Percentiles rank a stretch among this genome's conserved stretches.
phyloP scores from a whole-genome alignment of 1,140 invertebrate genomes.

The Drosophila ercepeae region DNA sequence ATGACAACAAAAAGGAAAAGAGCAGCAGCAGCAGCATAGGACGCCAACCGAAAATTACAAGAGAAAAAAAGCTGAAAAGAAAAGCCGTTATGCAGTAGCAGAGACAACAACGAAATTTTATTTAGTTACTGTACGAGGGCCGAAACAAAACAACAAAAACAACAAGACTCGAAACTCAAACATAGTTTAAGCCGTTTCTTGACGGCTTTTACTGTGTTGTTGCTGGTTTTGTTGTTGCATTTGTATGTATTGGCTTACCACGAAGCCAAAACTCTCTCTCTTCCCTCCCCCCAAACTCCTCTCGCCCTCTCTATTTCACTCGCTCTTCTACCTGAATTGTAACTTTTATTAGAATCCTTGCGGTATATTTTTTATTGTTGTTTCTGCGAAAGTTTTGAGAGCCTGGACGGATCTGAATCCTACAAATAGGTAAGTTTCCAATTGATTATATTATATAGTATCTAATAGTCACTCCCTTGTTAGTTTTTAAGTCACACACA shows the following conservation, averaged over 20 bases:
- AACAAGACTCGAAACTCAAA: conserved; percentile 36
- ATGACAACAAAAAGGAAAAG: conserved; percentile 46
- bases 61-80: not conserved
- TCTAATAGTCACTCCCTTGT: not conserved
- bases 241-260: conserved; percentile 40
- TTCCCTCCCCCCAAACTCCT: not conserved
- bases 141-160: not conserved
- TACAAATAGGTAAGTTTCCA: conserved; percentile 19
- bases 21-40: conserved; percentile 15
- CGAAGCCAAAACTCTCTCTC: conserved; percentile 44
- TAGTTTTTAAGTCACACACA: conserved; percentile 19
- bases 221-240: conserved; percentile 17
- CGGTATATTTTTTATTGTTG: conserved; percentile 14
- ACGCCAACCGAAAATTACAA: conserved; percentile 9
- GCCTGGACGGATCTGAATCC: not conserved
- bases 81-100: conserved; percentile 1
- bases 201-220: conserved; percentile 6
- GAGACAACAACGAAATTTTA: conserved; percentile 18
- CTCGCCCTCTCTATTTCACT: conserved; percentile 6
- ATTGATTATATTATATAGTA: not conserved
- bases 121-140: conserved; percentile 20
- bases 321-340: conserved; percentile 32
- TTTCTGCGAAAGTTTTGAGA: not conserved
- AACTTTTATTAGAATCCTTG: conserved; percentile 19
- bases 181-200: conserved; percentile 14